A percentile compares a stretch with the other conserved stretches of the same genome.
phyloP scores from a whole-genome alignment of 2,797 vertebrate genomes.

The Darevskia mixta region DNA sequence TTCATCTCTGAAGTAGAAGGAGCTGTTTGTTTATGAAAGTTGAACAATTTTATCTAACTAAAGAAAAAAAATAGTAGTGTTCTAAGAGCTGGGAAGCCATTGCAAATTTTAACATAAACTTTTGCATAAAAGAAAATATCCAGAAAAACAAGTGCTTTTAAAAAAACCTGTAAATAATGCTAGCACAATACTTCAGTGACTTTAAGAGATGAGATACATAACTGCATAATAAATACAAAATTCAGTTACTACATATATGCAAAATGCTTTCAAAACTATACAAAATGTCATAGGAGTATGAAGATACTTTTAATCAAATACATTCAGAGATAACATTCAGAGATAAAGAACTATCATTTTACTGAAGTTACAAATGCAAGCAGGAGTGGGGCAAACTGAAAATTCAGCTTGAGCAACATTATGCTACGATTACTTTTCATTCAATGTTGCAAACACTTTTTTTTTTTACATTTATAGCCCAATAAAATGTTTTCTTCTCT shows the following conservation, averaged over 20 bases:
- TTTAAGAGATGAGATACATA: neutral
- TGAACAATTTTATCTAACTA: neutral
- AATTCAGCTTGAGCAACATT: neutral
- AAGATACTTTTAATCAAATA: neutral
- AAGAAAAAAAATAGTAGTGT: neutral
- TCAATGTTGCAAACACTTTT: neutral
- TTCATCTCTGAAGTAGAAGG: neutral
- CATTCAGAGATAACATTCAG: conserved; percentile 3
- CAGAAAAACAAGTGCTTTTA: neutral
- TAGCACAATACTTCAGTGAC: neutral
- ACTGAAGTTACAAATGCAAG: neutral
- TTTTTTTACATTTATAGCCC: neutral
- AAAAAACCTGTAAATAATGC: conserved; percentile 19
- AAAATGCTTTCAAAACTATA: conserved; percentile 22
- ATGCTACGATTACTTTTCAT: conserved; percentile 20
- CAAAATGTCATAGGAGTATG: neutral
- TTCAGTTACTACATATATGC: conserved; percentile 1
- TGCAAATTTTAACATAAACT: conserved; percentile 36
- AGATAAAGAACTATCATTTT: neutral
- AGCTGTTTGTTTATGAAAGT: neutral
- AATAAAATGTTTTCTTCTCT: conserved; percentile 17
- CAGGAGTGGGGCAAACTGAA: neutral
- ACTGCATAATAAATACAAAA: conserved; percentile 25
- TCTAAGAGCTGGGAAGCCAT: conserved; percentile 20
- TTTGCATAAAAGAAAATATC: too few relatives aligned